phyloP scores from a whole-genome alignment of 2,888 invertebrate species.

The Miltochrista miniata region DNA sequence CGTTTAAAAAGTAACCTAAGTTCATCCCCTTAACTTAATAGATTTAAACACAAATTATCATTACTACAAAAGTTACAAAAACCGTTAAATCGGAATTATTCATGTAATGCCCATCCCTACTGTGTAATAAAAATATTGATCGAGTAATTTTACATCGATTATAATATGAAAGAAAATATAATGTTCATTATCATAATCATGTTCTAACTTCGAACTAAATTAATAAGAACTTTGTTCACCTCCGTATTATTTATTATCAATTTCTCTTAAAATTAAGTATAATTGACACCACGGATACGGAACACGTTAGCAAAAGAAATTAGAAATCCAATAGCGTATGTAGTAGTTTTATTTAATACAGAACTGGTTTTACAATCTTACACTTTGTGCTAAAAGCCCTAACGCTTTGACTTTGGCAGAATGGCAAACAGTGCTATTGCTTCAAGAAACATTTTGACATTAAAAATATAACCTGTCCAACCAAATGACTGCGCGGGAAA shows the following conservation, averaged over 20 bases:
- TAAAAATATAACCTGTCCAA: conserved; percentile 31
- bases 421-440: conserved; percentile 15
- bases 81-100: conserved; percentile 23
- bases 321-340: no score
- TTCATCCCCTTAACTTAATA: neutral
- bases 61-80: conserved; percentile 3
- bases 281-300: no score
- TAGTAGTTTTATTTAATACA: no score
- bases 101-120: conserved; percentile 19
- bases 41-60: conserved; percentile 2
- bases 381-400: neutral
- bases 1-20: neutral
- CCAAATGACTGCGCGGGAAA: conserved; percentile 29
- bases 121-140: conserved; percentile 25
- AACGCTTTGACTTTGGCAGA: conserved; percentile 17
- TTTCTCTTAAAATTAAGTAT: no score
- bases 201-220: no score
- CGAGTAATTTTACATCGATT: conserved; percentile 32
- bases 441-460: conserved; percentile 30
- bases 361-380: no score
- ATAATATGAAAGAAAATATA: conserved; percentile 26
- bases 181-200: no score
- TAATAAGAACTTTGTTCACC: no score
- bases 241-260: no score
- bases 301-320: no score